Conservation (phyloP, 2,113 vertebrate genomes). For the Isurus oxyrinchus region DNA sequence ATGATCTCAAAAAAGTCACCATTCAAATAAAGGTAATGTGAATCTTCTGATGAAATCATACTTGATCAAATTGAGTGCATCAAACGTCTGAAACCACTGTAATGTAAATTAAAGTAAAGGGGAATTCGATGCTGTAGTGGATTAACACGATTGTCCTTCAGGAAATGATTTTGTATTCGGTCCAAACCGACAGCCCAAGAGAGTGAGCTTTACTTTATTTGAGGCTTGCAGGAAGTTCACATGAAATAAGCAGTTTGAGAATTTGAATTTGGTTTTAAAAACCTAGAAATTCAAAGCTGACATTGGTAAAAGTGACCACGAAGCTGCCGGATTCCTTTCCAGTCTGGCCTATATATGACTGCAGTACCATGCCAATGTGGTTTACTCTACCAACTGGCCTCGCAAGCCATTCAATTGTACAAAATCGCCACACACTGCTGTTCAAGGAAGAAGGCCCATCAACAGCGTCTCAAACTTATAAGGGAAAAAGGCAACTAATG, state of each 20-base stretch:
- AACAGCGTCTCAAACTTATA: neutral
- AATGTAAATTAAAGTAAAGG: neutral
- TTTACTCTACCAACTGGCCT: neutral
- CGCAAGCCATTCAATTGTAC: neutral
- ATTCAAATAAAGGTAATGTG: slow-evolving; percentile 51
- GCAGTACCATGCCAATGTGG: neutral
- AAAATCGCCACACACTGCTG: neutral
- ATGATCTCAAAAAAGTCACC: slow-evolving; percentile 46
- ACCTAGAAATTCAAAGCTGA: neutral
- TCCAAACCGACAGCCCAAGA: neutral
- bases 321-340: neutral
- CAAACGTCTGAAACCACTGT: neutral
- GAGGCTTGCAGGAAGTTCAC: neutral
- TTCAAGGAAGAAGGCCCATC: neutral
- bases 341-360: neutral
- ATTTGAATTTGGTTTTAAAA: neutral
- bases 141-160: neutral
- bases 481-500: neutral
- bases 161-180: neutral
- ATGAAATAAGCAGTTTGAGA: neutral
- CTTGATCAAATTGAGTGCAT: neutral
- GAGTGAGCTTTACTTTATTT: neutral
- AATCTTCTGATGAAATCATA: neutral
- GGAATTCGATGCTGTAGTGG: neutral
- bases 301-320: neutral